phyloP scores from a whole-genome alignment of 2,113 vertebrate genomes.

The Gulo gulo region DNA sequence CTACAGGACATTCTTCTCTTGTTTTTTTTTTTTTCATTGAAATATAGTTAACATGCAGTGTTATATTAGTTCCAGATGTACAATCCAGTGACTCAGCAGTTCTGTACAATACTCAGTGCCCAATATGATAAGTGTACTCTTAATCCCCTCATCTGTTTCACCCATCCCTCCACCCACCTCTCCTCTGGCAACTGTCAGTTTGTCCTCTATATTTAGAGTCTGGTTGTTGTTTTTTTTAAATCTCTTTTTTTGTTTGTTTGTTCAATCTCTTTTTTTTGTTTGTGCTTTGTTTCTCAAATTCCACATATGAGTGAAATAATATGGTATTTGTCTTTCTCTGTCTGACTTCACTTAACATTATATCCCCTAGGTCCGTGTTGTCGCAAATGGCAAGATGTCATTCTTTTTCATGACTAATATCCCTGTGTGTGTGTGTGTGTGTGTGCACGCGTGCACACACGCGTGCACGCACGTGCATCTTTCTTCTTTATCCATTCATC shows the following conservation, averaged over 20 bases:
- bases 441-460: neutral
- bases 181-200: neutral
- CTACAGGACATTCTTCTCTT: neutral
- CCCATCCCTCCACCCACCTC: neutral
- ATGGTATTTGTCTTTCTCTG: neutral
- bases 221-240: neutral
- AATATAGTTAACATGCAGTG: neutral
- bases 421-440: neutral
- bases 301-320: neutral
- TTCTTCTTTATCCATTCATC: neutral
- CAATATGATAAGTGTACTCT: neutral
- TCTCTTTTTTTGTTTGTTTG: neutral
- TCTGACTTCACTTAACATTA: neutral
- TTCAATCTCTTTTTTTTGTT: neutral
- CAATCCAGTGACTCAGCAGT: neutral
- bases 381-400: neutral
- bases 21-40: neutral
- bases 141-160: neutral
- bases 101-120: neutral
- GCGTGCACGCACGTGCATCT: too few species aligned
- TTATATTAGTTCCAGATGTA: neutral
- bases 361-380: neutral
- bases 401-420: neutral
- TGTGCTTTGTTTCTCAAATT: neutral
- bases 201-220: neutral